Percentiles rank a stretch among this genome's conserved stretches.
Conservation (phyloP, 2,113 vertebrate genomes). For the Fukomys damarensis region DNA sequence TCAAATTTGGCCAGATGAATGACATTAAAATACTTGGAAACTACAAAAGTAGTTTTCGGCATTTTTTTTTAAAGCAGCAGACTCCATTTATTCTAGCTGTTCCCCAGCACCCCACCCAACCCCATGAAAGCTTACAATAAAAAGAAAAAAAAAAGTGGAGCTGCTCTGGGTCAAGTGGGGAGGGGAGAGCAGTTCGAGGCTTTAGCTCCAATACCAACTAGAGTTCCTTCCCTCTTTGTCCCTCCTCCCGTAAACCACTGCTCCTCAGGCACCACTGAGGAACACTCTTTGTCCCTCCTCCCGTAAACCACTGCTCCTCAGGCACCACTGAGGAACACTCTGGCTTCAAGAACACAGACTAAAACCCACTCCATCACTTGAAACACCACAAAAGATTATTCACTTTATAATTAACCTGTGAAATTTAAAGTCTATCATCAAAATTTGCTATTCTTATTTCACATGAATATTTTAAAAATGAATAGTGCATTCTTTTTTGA, state of each 20-base stretch:
- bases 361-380: conserved; percentile 41
- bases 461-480: conserved; percentile 21
- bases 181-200: not conserved
- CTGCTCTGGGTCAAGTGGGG: not conserved
- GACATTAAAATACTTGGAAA: conserved; percentile 37
- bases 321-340: not conserved
- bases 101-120: too few relatives aligned
- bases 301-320: not conserved
- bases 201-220: not conserved
- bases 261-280: conserved; percentile 8
- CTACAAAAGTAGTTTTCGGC: conserved; percentile 18
- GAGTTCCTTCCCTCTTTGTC: not conserved
- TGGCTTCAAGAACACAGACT: not conserved
- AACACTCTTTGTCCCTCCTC: not conserved
- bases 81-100: not conserved
- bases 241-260: not conserved
- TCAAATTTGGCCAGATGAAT: conserved; percentile 78
- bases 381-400: conserved; percentile 51
- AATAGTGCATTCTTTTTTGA: conserved; percentile 72
- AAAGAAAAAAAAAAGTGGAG: not conserved
- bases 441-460: conserved; percentile 64
- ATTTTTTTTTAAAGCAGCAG: conserved; percentile 41
- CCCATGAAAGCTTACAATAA: conserved; percentile 6
- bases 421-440: conserved; percentile 9
- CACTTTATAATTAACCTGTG: conserved; percentile 52